Percentiles rank a stretch among this genome's conserved stretches.
Conservation (phyloP, 1,140 invertebrate species). For the Yoshiicerus persimilis region DNA sequence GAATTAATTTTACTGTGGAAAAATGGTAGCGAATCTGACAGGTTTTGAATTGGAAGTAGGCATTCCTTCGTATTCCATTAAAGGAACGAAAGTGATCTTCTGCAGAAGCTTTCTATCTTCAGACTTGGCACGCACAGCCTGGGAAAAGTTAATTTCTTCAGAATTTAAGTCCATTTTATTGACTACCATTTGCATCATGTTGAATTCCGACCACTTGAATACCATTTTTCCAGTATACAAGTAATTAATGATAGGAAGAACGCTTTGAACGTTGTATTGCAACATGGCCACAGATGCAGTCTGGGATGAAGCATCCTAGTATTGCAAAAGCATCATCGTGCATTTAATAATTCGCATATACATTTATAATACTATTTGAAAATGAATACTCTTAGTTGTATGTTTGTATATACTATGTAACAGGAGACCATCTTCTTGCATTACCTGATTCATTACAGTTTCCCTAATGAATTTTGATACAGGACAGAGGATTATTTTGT, state of each 20-base stretch:
- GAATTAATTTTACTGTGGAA: neutral
- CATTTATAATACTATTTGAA: too few relatives aligned
- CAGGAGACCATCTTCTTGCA: too few relatives aligned
- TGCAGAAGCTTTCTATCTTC: neutral
- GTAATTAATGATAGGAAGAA: neutral
- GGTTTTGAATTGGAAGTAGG: neutral
- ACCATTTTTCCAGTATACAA: slow-evolving; percentile 14
- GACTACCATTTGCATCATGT: neutral
- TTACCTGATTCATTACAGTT: neutral
- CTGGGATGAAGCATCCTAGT: neutral
- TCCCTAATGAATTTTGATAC: neutral
- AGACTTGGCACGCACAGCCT: neutral
- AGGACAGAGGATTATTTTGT: neutral
- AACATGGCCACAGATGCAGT: neutral
- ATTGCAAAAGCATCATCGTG: too few relatives aligned
- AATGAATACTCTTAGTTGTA: too few relatives aligned
- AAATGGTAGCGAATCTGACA: neutral
- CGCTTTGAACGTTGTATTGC: neutral
- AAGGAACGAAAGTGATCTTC: neutral
- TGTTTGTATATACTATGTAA: too few relatives aligned
- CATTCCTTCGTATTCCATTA: neutral
- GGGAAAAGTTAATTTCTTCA: neutral
- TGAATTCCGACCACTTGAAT: neutral
- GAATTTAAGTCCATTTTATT: neutral
- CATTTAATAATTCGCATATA: too few relatives aligned